Conservation (phyloP, 2,113 vertebrate species). For the Actinemys pallida region DNA sequence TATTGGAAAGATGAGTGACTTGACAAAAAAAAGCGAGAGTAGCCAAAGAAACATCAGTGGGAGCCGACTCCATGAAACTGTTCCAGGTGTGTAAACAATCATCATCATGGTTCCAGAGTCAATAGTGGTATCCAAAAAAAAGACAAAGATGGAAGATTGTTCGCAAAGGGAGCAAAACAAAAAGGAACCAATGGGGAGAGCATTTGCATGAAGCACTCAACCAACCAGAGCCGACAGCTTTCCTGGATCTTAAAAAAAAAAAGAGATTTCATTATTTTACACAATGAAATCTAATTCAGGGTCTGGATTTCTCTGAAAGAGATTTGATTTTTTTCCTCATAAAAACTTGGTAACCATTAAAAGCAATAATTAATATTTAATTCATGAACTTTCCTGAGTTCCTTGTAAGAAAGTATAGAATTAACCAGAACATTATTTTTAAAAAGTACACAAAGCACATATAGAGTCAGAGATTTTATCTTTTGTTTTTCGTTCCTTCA, state of each 20-base stretch:
- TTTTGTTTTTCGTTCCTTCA: not conserved
- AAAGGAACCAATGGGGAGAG: no score
- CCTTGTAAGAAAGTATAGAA: not conserved
- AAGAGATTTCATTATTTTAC: conserved; percentile 23
- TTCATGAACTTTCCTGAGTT: not conserved
- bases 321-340: not conserved
- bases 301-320: not conserved
- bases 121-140: no score
- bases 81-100: no score
- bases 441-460: not conserved
- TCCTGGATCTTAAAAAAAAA: conserved; percentile 18
- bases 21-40: no score
- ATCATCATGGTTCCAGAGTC: no score
- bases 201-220: no score
- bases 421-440: not conserved
- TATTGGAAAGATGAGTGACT: no score
- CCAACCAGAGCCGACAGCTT: not conserved
- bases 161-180: no score
- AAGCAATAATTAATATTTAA: conserved; percentile 2
- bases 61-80: no score
- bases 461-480: not conserved
- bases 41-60: no score
- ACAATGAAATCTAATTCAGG: conserved; percentile 12
- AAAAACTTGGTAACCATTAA: conserved; percentile 7
- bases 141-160: no score